These are phyloP conservation scores for Trichosurus vulpecula DNA, from an alignment of 2,797 vertebrate genomes.

Conservation along the genomic window DNA sequence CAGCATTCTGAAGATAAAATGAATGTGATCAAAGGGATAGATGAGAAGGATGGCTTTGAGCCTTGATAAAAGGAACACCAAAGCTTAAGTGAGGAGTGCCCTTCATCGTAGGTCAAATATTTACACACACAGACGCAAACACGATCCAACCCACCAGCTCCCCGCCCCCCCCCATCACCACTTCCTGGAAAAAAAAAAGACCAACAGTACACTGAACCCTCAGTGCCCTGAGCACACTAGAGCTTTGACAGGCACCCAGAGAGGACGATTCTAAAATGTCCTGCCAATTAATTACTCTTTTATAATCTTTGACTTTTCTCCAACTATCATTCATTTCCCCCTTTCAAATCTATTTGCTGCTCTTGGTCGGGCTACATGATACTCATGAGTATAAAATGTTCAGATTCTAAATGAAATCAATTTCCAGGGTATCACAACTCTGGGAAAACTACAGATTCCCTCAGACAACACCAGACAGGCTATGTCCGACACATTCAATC, in stretches of 20 bases:
- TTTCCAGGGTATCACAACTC: not conserved
- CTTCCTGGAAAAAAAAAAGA: not conserved
- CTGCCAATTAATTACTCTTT: not conserved
- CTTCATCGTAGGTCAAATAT: not conserved
- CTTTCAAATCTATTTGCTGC: not conserved
- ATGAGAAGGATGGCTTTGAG: not conserved
- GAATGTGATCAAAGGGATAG: not conserved
- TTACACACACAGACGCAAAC: not conserved
- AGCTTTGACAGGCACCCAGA: not conserved
- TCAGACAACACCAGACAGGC: slow-evolving; percentile 34
- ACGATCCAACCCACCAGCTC: not conserved
- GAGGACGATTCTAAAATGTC: not conserved
- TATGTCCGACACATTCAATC: not conserved
- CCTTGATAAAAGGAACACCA: not conserved
- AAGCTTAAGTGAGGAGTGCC: not conserved
- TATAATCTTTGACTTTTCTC: not conserved
- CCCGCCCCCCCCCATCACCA: not conserved
- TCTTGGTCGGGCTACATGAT: not conserved
- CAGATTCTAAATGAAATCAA: slow-evolving; percentile 25
- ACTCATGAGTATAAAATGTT: slow-evolving; percentile 39
- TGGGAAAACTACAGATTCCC: slow-evolving; percentile 55
- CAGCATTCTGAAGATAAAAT: not conserved
- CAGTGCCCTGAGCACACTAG: not conserved
- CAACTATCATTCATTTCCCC: not conserved
- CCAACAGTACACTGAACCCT: not conserved